Evolutionary conservation across 2,113 vertebrate genomes (phyloP), one percentile per base, ranked within the genome.

Genomic region (Pseudorhombus dupliciocellatus): DNA sequence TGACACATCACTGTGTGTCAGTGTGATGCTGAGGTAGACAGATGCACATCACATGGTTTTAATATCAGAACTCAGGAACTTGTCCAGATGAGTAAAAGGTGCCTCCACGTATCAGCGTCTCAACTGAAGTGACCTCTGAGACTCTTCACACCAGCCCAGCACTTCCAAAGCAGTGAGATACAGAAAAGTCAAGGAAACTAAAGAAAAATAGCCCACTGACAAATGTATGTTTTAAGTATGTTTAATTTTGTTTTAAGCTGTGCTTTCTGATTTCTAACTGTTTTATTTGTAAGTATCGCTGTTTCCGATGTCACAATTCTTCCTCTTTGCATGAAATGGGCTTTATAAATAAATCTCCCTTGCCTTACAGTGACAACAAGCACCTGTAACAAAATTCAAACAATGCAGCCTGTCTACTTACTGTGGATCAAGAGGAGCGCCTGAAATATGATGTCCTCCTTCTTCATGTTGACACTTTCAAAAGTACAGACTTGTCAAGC

Each of bases 371-470:
- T 25, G 18, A 16, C 14, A 9, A 14, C 26, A 21, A 4, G 1
- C 26, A 70, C 26, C 30, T 59, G 8, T 26, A 52, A 22, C 30
- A 51, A 30, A 66, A 28, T 7, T 1, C 21, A 70, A 34, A 75
- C 30, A 60, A 48, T 24, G 26, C 50, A 28, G 20, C 14, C 7
- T 62, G 60, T 2, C 16, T 48, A 88, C 90, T 90, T 64, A 91
- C 90, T 87, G 84, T 84, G 72, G 67, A 85, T 81, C 10, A 82
- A 42, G 34, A 89, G 75, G 2, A 89, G 26, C 58, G 67, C 71
- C 31, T 84, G 84, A 14, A 86, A 20, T 62, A 85, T 11, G 20
- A 75, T 30, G 73, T 67, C 76, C 30, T 70, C 44, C 40, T 58
- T 70, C 54, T 65, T 85, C 86, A 87, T 88, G 72, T 52, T 83